These are phyloP conservation scores for Galaxea fascicularis DNA, from an alignment of 92 coral and sea anemone genomes.

Conservation along the genomic window DNA sequence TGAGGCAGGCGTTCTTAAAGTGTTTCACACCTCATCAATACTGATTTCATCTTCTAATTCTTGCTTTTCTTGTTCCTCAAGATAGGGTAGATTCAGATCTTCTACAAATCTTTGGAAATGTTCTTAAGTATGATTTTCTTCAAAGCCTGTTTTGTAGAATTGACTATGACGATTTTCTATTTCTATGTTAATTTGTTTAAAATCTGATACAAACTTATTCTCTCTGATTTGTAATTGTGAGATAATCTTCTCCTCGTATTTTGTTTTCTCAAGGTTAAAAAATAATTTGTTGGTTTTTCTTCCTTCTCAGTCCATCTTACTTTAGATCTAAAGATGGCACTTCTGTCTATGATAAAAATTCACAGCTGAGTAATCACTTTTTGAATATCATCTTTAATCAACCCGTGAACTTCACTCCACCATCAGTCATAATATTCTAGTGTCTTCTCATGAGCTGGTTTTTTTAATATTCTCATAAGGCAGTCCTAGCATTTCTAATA, in stretches of 20 bases:
- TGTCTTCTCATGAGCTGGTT: too few species aligned
- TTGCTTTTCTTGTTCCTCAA: neutral
- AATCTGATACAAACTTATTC: neutral
- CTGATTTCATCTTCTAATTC: neutral
- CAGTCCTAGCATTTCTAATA: too few species aligned
- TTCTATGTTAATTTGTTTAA: constrained; percentile 1
- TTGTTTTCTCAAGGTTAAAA: constrained; percentile 5
- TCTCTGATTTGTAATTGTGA: neutral
- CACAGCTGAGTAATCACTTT: too few species aligned
- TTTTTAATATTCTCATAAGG: too few species aligned
- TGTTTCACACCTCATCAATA: neutral
- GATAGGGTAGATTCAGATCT: neutral
- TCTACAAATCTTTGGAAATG: neutral
- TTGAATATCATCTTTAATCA: too few species aligned
- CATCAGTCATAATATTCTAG: too few species aligned
- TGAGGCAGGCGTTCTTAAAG: too few species aligned
- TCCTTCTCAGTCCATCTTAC: too few species aligned
- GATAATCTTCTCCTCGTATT: neutral
- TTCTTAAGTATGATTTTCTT: neutral
- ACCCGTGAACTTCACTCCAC: too few species aligned
- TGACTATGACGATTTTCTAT: neutral
- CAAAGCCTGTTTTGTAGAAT: constrained; percentile 3
- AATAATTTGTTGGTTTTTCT: too few species aligned
- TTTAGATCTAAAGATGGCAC: too few species aligned
- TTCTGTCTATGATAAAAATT: too few species aligned